phyloP scores from a whole-genome alignment of 2,888 invertebrate species.

The Scaptomyza tumidula region DNA sequence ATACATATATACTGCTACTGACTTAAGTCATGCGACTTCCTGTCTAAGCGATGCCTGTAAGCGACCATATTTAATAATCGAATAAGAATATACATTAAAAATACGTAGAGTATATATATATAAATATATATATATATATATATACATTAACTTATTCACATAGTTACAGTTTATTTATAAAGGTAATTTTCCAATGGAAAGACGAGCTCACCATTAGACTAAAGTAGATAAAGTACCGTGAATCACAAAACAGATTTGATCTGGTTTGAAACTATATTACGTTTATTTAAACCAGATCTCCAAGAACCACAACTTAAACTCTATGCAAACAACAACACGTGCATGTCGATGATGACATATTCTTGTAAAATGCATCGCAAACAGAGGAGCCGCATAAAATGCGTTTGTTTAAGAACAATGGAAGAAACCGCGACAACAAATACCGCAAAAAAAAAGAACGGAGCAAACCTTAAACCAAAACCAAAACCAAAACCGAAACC shows the following conservation, averaged over 20 bases:
- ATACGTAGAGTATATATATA: too few species aligned
- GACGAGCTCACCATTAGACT: too few species aligned
- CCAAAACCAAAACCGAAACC: constrained; percentile 50
- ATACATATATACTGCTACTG: neutral
- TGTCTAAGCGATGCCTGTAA: constrained; percentile 15
- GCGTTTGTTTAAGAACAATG: constrained; percentile 62
- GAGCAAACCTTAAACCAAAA: neutral
- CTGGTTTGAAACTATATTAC: constrained; percentile 4
- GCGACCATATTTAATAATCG: constrained; percentile 42
- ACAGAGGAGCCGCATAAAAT: constrained; percentile 48
- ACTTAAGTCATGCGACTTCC: constrained; percentile 35
- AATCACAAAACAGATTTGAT: neutral
- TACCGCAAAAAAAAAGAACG: constrained; percentile 62
- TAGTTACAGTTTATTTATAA: too few species aligned
- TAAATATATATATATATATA: too few species aligned
- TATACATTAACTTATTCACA: neutral
- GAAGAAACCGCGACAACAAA: constrained; percentile 72
- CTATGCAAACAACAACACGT: constrained; percentile 48
- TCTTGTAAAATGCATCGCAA: constrained; percentile 61
- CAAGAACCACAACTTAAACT: constrained; percentile 16
- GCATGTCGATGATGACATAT: constrained; percentile 53
- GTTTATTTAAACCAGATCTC: neutral
- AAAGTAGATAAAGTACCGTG: too few species aligned
- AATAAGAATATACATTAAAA: neutral
- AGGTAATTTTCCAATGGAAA: too few species aligned